phyloP scores from a whole-genome alignment of 2,888 invertebrate genomes.

The Acrobeloides nanus region DNA sequence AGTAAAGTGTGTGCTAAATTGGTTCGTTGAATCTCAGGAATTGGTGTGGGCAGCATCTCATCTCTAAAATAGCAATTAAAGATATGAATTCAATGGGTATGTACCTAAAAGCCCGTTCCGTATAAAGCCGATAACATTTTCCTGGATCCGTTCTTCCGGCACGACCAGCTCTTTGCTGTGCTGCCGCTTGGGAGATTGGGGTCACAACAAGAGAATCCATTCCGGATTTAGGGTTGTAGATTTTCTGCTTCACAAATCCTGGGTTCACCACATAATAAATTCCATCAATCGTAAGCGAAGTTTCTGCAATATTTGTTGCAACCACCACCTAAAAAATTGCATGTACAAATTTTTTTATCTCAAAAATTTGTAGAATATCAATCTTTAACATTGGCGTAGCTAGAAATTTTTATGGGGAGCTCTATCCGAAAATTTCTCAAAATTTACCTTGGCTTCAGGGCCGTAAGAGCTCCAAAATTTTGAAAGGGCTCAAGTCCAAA shows the following conservation, averaged over 20 bases:
- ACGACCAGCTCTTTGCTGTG: slow-evolving; percentile 89
- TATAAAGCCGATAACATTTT: slow-evolving; percentile 90
- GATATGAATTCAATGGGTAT: too few relatives aligned
- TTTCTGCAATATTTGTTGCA: slow-evolving; percentile 82
- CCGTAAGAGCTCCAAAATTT: too few relatives aligned
- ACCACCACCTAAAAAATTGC: too few relatives aligned
- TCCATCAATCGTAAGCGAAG: slow-evolving; percentile 94
- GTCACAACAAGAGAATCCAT: slow-evolving; percentile 99
- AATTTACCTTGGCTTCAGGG: too few relatives aligned
- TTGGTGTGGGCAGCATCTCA: slow-evolving; percentile 95
- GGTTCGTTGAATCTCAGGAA: slow-evolving; percentile 96
- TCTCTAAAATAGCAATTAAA: too few relatives aligned
- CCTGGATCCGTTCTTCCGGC: slow-evolving; percentile 97
- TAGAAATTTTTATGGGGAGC: too few relatives aligned
- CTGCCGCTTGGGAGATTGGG: slow-evolving; percentile 90
- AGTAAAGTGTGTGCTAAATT: slow-evolving; percentile 91
- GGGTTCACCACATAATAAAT: slow-evolving; percentile 99
- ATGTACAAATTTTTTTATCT: too few relatives aligned
- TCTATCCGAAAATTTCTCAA: too few relatives aligned
- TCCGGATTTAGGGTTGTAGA: slow-evolving; percentile 61
- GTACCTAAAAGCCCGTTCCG: slow-evolving; percentile 94
- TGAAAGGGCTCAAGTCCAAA: too few relatives aligned
- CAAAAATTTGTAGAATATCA: too few relatives aligned
- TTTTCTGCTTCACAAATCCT: slow-evolving; percentile 96
- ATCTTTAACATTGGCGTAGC: too few relatives aligned